phyloP scores from a whole-genome alignment of 2,113 vertebrate genomes.

The Hippoglossus stenolepis region DNA sequence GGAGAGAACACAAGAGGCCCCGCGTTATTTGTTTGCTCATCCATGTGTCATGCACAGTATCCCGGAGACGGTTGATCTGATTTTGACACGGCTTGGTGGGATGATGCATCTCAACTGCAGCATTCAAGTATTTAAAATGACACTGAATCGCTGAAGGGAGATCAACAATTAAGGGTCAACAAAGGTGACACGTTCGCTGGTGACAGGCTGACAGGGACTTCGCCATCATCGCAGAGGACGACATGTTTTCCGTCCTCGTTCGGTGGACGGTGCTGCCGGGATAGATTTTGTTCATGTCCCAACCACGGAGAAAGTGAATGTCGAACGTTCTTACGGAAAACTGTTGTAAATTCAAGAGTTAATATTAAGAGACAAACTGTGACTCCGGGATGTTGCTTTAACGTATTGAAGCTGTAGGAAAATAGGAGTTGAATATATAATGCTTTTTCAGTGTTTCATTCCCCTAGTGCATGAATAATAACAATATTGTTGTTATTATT shows the following conservation, averaged over 20 bases:
- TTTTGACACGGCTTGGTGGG: constrained; percentile 51
- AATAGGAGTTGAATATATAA: too few species aligned
- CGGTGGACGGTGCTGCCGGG: background rate
- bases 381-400: too few species aligned
- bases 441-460: too few species aligned
- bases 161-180: constrained; percentile 69
- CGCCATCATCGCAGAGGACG: constrained; percentile 36
- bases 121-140: constrained; percentile 63
- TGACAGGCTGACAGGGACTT: constrained; percentile 63
- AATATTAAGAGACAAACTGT: too few species aligned
- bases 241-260: constrained; percentile 44
- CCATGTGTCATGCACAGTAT: constrained; percentile 42
- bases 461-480: too few species aligned
- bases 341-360: too few species aligned
- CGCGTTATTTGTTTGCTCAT: constrained; percentile 45
- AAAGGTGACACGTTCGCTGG: constrained; percentile 57
- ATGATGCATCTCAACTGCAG: constrained; percentile 48
- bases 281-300: background rate
- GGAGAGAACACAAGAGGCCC: constrained; percentile 2
- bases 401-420: too few species aligned
- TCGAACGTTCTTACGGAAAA: too few species aligned
- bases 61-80: constrained; percentile 30
- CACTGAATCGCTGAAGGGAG: constrained; percentile 63
- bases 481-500: too few species aligned
- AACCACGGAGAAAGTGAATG: too few species aligned